Evolutionary conservation across 2,113 vertebrate genomes (phyloP).

Genomic region (Siphamia tubifer): DNA sequence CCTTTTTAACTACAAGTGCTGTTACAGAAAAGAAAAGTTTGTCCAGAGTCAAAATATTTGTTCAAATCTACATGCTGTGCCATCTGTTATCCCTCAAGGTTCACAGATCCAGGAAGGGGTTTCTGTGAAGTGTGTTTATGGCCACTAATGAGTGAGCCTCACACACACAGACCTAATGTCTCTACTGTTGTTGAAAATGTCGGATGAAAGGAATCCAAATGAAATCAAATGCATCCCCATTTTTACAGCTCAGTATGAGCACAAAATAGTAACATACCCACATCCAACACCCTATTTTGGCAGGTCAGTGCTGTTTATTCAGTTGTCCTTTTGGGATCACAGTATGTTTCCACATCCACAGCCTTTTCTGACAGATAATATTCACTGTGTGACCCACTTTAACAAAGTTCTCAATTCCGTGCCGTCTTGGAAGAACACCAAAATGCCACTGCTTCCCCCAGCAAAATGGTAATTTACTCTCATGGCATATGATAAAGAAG

Average conservation of each 20-base stretch:
- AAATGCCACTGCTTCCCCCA: slow-evolving; percentile 30
- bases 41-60: slow-evolving; percentile 2
- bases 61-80: neutral
- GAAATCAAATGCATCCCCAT: slow-evolving; percentile 13
- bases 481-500: slow-evolving; percentile 33
- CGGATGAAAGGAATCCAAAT: slow-evolving; percentile 12
- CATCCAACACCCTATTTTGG: slow-evolving; percentile 21
- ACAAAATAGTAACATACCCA: slow-evolving; percentile 6
- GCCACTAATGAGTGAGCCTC: slow-evolving; percentile 24
- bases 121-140: slow-evolving; percentile 12
- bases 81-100: slow-evolving; percentile 14
- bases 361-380: slow-evolving; percentile 32
- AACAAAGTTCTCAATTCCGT: slow-evolving; percentile 36
- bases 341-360: neutral
- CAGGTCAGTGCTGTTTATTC: slow-evolving; percentile 24
- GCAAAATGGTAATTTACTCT: slow-evolving; percentile 47
- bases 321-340: slow-evolving; percentile 23
- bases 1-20: too few species aligned
- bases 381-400: slow-evolving; percentile 47
- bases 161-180: neutral
- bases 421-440: slow-evolving; percentile 31
- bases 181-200: neutral
- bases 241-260: slow-evolving; percentile 14
- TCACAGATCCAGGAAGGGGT: neutral
- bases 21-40: neutral